Base-by-base conservation (phyloP, 2,888 invertebrate species). In the Hartigia nigra region DNA sequence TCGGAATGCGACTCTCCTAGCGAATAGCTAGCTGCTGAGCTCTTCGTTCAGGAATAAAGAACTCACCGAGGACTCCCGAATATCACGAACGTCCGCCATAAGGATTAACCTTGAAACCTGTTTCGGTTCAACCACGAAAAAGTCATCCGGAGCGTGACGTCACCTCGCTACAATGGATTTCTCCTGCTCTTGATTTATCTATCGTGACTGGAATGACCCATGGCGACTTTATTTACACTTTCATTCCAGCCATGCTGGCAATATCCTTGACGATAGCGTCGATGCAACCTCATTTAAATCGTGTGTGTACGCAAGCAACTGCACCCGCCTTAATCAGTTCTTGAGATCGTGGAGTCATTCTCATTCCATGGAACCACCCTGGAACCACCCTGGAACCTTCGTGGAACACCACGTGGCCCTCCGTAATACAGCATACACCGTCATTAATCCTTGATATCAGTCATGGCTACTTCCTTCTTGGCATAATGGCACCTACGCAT, bases 401-500 rank as follows among this genome's bases (percentile, higher is more conserved):
- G 23, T 39, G 14, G 1, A 55, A 55, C 55, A 55, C 55, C 9
- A 55, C 55, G 23, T 55, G 23, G 55, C 55, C 55, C 23, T 23
- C 9, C 23, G 23, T 55, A 5, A 1, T 55, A 55, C 23, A 9
- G 55, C 55, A 9, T 55, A 23, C 23, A 23, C 23, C 55, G 23
- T 55, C 55, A 55, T 55, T 55, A 55, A 9, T 23, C 23, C 55
- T 55, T 23, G 55, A 23, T 55, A 55, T 23, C 55, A 55, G 55
- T 55, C 55, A 55, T 55, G 55, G 78, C 78, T 72, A 79, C 78
- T 84, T 85, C 84, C 82, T 83, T 83, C 82, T 81, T 83, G 82
- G 81, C 84, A 84, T 85, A 85, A 85, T 85, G 84, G 84, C 83
- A 72, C 79, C 79, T 80, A 83, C 81, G 83, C 85, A 85, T 83